These are phyloP conservation scores for Lithophane socia DNA, from an alignment of 2,888 invertebrate species.

Conservation along the genomic window DNA sequence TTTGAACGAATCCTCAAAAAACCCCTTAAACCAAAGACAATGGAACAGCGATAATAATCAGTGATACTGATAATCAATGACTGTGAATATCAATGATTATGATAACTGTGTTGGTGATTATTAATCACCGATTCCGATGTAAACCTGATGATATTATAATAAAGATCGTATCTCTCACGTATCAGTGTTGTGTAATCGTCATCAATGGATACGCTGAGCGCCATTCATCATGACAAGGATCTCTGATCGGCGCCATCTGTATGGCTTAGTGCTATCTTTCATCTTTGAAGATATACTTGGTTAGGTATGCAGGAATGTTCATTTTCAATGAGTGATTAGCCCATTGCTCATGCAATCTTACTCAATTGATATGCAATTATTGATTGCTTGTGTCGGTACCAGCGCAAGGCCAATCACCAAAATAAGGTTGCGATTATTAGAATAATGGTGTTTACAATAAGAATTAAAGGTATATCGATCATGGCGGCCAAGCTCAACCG, in stretches of 20 bases:
- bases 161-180: slow-evolving; percentile 43
- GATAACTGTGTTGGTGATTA: slow-evolving; percentile 39
- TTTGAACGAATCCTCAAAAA: slow-evolving; percentile 28
- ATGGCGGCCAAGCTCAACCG: too few species aligned
- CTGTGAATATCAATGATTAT: slow-evolving; percentile 37
- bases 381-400: slow-evolving; percentile 16
- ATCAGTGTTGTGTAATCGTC: slow-evolving; percentile 49
- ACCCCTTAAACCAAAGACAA: background rate
- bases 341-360: slow-evolving; percentile 5
- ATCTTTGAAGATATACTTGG: slow-evolving; percentile 39
- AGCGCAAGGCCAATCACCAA: background rate
- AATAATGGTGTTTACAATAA: background rate
- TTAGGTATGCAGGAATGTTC: slow-evolving; percentile 20
- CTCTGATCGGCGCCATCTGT: slow-evolving; percentile 43
- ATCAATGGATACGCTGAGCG: slow-evolving; percentile 43
- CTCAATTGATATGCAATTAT: slow-evolving; percentile 23
- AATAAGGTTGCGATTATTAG: background rate
- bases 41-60: slow-evolving; percentile 22
- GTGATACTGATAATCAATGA: slow-evolving; percentile 28
- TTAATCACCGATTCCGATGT: slow-evolving; percentile 39
- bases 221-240: slow-evolving; percentile 47
- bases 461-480: background rate
- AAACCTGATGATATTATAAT: slow-evolving; percentile 34
- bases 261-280: slow-evolving; percentile 23
- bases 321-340: slow-evolving; percentile 26